Evolutionary conservation across 2,888 invertebrate genomes (phyloP).

Genomic region (Digitonthophagus gazella): DNA sequence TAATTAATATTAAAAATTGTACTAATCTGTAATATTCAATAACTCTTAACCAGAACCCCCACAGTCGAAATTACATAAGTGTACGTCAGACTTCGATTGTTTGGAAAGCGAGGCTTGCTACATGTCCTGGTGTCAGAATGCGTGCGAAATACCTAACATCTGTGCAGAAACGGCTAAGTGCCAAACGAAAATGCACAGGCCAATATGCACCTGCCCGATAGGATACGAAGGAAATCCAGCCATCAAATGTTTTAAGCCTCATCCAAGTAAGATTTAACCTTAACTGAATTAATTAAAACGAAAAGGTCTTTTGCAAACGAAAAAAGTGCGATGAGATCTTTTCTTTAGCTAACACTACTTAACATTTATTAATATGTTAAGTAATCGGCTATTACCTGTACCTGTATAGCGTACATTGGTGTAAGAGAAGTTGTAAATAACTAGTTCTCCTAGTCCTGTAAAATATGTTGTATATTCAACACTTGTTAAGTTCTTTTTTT

Average conservation of each 20-base stretch:
- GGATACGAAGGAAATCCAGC: conserved; percentile 81
- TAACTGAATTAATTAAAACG: conserved; percentile 18
- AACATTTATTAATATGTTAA: neutral
- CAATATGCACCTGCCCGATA: conserved; percentile 77
- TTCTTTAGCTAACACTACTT: neutral
- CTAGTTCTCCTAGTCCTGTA: neutral
- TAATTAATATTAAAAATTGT: conserved; percentile 18
- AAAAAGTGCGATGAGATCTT: neutral
- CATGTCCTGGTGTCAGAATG: conserved; percentile 78
- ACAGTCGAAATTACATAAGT: conserved; percentile 70
- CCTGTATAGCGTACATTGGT: conserved; percentile 15
- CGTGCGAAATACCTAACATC: conserved; percentile 77
- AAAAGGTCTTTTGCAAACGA: neutral
- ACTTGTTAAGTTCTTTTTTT: conserved; percentile 13
- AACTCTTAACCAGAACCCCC: conserved; percentile 61
- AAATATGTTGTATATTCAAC: conserved; percentile 20
- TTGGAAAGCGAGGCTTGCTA: conserved; percentile 80
- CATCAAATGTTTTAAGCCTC: conserved; percentile 71
- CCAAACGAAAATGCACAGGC: conserved; percentile 78
- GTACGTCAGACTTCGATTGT: conserved; percentile 81
- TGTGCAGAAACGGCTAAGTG: conserved; percentile 76
- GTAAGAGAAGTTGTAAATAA: neutral
- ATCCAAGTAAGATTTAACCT: conserved; percentile 67
- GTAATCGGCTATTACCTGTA: neutral
- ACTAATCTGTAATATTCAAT: conserved; percentile 31